Percentiles rank a stretch among this genome's conserved stretches.
These are phyloP conservation scores for Emydura subglobosa DNA, from an alignment of 2,113 vertebrate species.

Conservation along the genomic window DNA sequence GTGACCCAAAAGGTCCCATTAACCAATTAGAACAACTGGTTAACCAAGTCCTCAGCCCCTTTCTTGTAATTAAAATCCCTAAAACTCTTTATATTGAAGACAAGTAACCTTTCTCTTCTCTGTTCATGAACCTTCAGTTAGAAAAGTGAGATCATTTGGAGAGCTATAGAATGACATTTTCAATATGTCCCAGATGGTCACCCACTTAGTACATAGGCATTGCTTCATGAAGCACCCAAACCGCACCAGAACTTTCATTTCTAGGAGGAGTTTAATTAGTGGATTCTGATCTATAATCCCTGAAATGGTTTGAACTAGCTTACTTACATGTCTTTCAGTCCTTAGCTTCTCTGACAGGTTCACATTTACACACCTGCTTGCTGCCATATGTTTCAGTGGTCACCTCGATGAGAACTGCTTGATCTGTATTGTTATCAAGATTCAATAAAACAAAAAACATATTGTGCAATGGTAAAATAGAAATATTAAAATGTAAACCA, in stretches of 20 bases:
- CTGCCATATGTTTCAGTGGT: neutral
- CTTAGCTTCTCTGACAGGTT: neutral
- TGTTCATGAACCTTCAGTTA: neutral
- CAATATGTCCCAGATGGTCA: no score
- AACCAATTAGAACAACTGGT: neutral
- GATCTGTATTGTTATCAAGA: neutral
- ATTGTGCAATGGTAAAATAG: neutral
- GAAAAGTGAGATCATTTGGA: neutral
- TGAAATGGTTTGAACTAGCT: neutral
- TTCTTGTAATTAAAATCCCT: neutral
- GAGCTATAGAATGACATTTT: no score
- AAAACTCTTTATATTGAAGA: neutral
- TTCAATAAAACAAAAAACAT: neutral
- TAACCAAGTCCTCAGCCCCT: neutral
- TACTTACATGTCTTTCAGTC: neutral
- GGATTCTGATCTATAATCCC: neutral
- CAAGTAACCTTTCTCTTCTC: neutral
- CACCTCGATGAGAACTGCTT: neutral
- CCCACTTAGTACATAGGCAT: no score
- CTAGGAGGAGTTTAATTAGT: neutral
- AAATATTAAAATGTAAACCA: neutral
- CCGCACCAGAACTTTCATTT: neutral
- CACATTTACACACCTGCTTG: accelerated
- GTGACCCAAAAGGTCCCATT: neutral
- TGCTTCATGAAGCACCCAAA: no score